Evolutionary conservation across 2,888 invertebrate genomes (phyloP).

Genomic region (Drosophila cognata): DNA sequence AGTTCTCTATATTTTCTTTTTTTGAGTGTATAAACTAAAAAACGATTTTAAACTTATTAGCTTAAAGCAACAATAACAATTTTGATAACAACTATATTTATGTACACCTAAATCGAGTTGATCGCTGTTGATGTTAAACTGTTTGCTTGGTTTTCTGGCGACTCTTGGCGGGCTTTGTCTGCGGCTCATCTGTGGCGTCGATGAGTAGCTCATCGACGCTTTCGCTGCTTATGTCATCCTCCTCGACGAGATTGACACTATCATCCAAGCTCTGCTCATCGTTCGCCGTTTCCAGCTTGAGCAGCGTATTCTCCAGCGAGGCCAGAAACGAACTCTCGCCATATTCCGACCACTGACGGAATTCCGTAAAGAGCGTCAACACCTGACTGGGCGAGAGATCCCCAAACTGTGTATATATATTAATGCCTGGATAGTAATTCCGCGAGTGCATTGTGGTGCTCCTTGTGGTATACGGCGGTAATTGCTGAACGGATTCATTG

Average conservation of each 20-base stretch:
- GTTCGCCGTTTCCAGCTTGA: conserved; percentile 85
- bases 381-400: conserved; percentile 88
- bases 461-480: conserved; percentile 77
- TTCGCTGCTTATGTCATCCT: conserved; percentile 74
- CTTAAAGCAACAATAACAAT: conserved; percentile 40
- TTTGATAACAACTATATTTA: conserved; percentile 14
- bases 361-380: conserved; percentile 88
- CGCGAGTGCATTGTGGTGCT: conserved; percentile 76
- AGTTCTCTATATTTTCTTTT: neutral
- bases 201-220: conserved; percentile 43
- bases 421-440: conserved; percentile 86
- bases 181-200: conserved; percentile 23
- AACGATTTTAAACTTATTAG: conserved; percentile 29
- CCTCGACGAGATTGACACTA: conserved; percentile 72
- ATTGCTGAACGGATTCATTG: conserved; percentile 54
- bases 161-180: conserved; percentile 21
- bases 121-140: conserved; percentile 14
- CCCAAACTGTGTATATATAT: conserved; percentile 90
- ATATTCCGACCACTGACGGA: conserved; percentile 88
- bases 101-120: conserved; percentile 27
- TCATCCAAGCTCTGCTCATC: conserved; percentile 78
- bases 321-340: conserved; percentile 88
- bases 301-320: conserved; percentile 88
- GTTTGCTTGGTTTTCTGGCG: conserved; percentile 38
- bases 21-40: neutral